These are phyloP conservation scores for Dendrocincla tyrannina DNA, from an alignment of 2,797 vertebrate species.

Conservation along the genomic window DNA sequence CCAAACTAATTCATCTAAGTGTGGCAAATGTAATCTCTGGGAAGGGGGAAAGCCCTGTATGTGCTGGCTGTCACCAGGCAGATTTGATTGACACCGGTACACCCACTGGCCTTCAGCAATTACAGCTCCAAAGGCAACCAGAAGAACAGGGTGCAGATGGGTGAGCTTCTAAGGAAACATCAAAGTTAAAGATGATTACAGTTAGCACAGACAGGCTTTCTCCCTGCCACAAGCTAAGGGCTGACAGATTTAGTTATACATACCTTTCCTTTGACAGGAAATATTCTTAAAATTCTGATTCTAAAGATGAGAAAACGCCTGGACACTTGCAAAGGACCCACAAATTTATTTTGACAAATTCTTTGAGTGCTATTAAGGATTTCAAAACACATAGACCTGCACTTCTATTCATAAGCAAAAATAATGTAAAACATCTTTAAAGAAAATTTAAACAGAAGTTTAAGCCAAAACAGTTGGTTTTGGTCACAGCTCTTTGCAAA, in stretches of 20 bases:
- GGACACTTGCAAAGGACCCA: not conserved
- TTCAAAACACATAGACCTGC: not conserved
- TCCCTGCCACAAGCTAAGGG: not conserved
- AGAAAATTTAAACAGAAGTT: not conserved
- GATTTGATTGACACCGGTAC: not conserved
- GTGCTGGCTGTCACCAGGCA: not conserved
- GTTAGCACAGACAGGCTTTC: not conserved
- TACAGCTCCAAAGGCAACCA: not conserved
- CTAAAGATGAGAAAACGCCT: not conserved
- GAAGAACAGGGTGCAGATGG: not conserved
- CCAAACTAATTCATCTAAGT: not conserved
- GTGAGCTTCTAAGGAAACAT: not conserved
- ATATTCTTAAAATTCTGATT: not conserved
- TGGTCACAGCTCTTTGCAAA: not conserved
- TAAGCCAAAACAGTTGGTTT: not conserved
- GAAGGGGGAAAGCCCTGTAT: not conserved
- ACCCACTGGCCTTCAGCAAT: conserved; percentile 12
- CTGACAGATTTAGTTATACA: not conserved
- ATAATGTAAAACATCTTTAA: not conserved
- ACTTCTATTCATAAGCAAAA: not conserved
- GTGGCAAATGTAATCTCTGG: not conserved
- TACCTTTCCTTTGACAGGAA: not conserved
- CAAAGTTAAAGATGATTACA: not conserved
- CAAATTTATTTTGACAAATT: not conserved
- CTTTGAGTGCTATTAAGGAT: not conserved